Evolutionary conservation across 2,113 vertebrate genomes (phyloP).

Genomic region (Anarrhichthys ocellatus): DNA sequence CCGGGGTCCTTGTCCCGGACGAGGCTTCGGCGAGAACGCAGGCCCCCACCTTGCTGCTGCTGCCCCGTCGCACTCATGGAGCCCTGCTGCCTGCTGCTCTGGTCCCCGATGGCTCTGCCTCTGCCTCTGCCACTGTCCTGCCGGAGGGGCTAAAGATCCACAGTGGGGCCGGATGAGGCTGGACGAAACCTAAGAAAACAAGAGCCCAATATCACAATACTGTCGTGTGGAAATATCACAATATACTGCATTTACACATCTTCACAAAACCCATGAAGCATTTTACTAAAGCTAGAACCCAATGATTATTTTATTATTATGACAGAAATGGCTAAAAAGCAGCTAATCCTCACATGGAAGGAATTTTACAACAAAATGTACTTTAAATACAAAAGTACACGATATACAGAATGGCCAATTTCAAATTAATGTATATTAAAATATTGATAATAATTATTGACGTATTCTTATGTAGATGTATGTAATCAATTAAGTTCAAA

Average conservation of each 20-base stretch:
- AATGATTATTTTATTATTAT: too few species aligned
- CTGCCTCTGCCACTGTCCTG: constrained; percentile 68
- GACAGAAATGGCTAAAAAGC: background rate
- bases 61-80: constrained; percentile 74
- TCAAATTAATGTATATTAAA: background rate
- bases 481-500: background rate
- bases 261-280: background rate
- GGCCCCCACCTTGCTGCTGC: constrained; percentile 72
- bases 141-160: constrained; percentile 60
- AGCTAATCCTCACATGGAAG: background rate
- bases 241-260: background rate
- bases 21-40: constrained; percentile 72
- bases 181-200: constrained; percentile 13
- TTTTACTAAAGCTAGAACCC: background rate
- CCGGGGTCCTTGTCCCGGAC: constrained; percentile 71
- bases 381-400: background rate
- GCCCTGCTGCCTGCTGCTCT: constrained; percentile 71
- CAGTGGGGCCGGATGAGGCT: constrained; percentile 24
- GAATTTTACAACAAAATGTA: background rate
- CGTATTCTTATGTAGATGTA: background rate
- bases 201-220: background rate
- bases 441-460: background rate
- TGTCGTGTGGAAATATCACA: background rate
- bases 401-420: background rate
- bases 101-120: constrained; percentile 55